Evolutionary conservation across 2,888 invertebrate genomes (phyloP).

Genomic region (Drosophila paracracens): DNA sequence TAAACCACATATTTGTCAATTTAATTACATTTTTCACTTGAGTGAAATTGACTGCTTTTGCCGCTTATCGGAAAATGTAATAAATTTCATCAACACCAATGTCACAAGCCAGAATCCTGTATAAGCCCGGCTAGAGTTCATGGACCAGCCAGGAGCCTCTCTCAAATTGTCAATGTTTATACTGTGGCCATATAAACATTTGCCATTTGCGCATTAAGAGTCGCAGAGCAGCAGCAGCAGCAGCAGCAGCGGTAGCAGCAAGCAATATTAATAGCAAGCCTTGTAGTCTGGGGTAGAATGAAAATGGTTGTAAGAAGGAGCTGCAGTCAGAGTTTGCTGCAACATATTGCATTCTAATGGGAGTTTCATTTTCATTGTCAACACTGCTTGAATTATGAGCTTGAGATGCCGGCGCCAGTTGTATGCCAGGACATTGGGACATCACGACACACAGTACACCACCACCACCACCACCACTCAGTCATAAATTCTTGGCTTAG

Average conservation of each 20-base stretch:
- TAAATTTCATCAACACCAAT: constrained; percentile 25
- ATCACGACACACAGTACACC: constrained; percentile 11
- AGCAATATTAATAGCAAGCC: constrained; percentile 14
- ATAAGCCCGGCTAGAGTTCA: constrained; percentile 7
- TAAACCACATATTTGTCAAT: constrained; percentile 33
- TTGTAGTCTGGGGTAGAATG: neutral
- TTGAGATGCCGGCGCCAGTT: constrained; percentile 29
- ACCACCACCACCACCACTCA: constrained; percentile 15
- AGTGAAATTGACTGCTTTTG: constrained; percentile 22
- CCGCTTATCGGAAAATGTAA: neutral
- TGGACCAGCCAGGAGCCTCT: constrained; percentile 16
- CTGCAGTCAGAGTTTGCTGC: constrained; percentile 46
- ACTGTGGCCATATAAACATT: constrained; percentile 56
- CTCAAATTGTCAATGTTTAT: constrained; percentile 59
- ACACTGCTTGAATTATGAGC: constrained; percentile 77
- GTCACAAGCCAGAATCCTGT: neutral
- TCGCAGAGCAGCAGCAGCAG: constrained; percentile 9
- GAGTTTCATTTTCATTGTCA: constrained; percentile 78
- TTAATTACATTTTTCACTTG: constrained; percentile 46
- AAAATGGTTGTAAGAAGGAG: neutral
- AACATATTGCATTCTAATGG: constrained; percentile 80
- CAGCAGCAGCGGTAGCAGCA: constrained; percentile 22
- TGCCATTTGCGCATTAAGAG: constrained; percentile 48
- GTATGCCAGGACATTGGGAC: constrained; percentile 2
- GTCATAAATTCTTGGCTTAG: constrained; percentile 71